A percentile compares a stretch with the other conserved stretches of the same genome.
Evolutionary conservation across 1,140 invertebrate genomes (phyloP).

Genomic region (Panagrolaimus sp.): DNA sequence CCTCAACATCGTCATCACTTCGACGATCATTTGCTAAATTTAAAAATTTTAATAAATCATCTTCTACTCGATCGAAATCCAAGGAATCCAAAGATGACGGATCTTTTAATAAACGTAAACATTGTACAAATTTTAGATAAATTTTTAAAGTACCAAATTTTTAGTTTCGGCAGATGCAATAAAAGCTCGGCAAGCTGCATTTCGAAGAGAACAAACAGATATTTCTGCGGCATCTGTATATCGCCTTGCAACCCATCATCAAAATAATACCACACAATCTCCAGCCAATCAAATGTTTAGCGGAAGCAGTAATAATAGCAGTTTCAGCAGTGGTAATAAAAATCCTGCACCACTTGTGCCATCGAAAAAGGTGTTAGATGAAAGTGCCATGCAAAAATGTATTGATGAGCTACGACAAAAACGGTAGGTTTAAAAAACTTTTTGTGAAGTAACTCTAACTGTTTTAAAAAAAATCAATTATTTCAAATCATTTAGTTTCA

Average conservation of each 20-base stretch:
- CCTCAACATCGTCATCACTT: neutral
- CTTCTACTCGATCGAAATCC: neutral
- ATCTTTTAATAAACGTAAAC: neutral
- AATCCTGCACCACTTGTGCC: slow-evolving; percentile 28
- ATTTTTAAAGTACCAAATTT: neutral
- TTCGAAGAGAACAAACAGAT: slow-evolving; percentile 35
- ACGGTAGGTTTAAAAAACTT: slow-evolving; percentile 36
- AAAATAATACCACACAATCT: neutral
- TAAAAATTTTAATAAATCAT: neutral
- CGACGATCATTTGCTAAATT: neutral
- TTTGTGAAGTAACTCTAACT: too few relatives aligned
- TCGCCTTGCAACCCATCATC: neutral
- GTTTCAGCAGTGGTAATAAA: neutral
- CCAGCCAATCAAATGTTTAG: neutral
- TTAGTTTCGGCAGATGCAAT: slow-evolving; percentile 30
- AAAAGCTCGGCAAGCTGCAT: slow-evolving; percentile 23
- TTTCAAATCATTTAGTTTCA: too few relatives aligned
- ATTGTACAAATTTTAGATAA: neutral
- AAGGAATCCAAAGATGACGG: slow-evolving; percentile 18
- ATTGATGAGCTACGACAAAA: slow-evolving; percentile 40
- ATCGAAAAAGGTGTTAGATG: slow-evolving; percentile 27
- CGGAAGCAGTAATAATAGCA: neutral
- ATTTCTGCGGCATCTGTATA: slow-evolving; percentile 17
- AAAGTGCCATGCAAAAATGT: slow-evolving; percentile 33
- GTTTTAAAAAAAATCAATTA: too few relatives aligned